Evolutionary conservation across 2,113 vertebrate species (phyloP).

Genomic region (Bostrychus sinensis): DNA sequence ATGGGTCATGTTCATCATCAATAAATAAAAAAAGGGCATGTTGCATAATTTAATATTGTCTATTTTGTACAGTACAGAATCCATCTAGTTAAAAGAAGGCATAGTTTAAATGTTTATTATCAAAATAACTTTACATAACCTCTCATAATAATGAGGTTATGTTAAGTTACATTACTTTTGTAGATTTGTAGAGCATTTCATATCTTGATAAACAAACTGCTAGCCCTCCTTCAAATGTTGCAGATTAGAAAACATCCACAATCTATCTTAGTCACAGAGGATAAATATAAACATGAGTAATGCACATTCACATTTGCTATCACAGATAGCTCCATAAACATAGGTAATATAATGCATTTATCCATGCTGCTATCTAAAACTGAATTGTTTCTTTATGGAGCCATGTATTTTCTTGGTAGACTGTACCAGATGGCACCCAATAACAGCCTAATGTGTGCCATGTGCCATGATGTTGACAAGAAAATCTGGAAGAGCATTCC

Average conservation of each 20-base stretch:
- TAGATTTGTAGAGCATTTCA: no score
- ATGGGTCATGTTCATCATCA: no score
- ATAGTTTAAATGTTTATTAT: no score
- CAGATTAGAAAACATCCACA: background rate
- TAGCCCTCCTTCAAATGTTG: background rate
- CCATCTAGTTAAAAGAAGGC: no score
- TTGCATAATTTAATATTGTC: no score
- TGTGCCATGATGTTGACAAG: constrained; percentile 13
- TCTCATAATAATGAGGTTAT: no score
- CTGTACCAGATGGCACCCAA: constrained; percentile 4
- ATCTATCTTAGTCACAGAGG: no score
- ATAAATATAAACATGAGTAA: background rate
- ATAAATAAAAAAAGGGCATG: no score
- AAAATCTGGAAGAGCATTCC: constrained; percentile 22
- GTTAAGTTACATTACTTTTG: no score
- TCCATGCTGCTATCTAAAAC: background rate
- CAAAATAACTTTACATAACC: no score
- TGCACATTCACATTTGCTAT: constrained; percentile 1
- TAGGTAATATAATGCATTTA: constrained; percentile 1
- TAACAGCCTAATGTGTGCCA: constrained; percentile 12
- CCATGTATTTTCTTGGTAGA: constrained; percentile 5
- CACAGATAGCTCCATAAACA: background rate
- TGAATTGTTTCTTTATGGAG: background rate
- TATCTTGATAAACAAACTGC: background rate
- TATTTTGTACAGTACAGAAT: no score